Conservation (phyloP, 1,140 invertebrate species). For the Paraescarpia echinospica region DNA sequence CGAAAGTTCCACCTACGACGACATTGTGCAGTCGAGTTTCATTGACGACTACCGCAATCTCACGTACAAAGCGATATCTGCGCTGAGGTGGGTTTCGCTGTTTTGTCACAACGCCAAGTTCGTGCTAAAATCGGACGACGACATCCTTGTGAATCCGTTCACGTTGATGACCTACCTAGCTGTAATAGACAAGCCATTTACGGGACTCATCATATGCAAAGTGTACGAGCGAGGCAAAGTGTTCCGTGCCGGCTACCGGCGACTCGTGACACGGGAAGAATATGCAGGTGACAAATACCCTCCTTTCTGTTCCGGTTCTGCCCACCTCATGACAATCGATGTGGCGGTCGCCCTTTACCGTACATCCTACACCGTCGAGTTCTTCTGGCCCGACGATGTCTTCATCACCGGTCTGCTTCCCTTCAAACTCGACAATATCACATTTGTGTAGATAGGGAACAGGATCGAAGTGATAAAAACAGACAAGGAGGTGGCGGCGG, state of each 20-base stretch:
- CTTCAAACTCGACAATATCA: conserved; percentile 27
- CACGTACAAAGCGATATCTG: conserved; percentile 84
- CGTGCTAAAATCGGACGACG: conserved; percentile 63
- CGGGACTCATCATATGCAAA: conserved; percentile 24
- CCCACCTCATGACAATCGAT: conserved; percentile 26
- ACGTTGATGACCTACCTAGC: not conserved
- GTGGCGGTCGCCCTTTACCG: conserved; percentile 20
- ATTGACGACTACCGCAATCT: conserved; percentile 78
- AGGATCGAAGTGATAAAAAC: not conserved
- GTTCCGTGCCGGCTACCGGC: conserved; percentile 23
- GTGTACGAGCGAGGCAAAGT: conserved; percentile 28
- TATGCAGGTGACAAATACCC: conserved; percentile 29
- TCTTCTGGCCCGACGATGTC: conserved; percentile 39
- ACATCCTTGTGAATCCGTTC: conserved; percentile 59
- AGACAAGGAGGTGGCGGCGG: not conserved
- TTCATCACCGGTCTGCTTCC: conserved; percentile 34
- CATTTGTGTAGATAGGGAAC: conserved; percentile 15
- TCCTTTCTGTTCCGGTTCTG: conserved; percentile 29
- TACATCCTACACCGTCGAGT: conserved; percentile 32
- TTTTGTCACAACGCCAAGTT: conserved; percentile 64
- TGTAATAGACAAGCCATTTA: conserved; percentile 8
- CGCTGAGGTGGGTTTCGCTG: conserved; percentile 75
- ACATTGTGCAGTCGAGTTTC: conserved; percentile 80
- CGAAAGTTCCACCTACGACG: conserved; percentile 67
- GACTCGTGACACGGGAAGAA: conserved; percentile 24